Conservation (phyloP, 1,140 invertebrate species). For the Chrysomallon squamiferum region DNA sequence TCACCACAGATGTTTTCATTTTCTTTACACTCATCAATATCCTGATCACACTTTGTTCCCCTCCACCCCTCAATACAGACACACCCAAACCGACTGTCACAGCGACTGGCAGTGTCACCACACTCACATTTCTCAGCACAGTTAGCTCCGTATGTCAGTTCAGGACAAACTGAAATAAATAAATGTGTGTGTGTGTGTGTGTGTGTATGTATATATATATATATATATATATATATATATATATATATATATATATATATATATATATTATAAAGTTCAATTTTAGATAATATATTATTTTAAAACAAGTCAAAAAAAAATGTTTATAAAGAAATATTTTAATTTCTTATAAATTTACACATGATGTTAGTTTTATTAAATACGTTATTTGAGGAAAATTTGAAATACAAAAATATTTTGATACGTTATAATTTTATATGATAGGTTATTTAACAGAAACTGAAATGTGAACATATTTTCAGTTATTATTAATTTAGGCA, state of each 20-base stretch:
- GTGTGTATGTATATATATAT: neutral
- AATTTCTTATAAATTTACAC: too few species aligned
- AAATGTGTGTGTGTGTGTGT: neutral
- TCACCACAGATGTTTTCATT: neutral
- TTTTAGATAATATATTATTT: too few species aligned
- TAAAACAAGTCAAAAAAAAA: too few species aligned
- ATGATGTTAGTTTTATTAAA: too few species aligned
- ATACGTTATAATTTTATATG: too few species aligned
- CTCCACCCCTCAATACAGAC: conserved; percentile 12
- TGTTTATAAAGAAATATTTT: too few species aligned
- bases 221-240: conserved; percentile 1
- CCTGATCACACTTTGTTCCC: neutral
- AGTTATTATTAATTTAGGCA: too few species aligned
- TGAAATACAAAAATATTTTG: too few species aligned
- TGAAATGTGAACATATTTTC: too few species aligned
- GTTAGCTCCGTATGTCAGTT: neutral
- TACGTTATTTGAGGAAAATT: too few species aligned
- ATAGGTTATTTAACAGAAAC: too few species aligned
- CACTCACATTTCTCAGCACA: conserved; percentile 13
- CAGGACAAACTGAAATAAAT: conserved; percentile 6
- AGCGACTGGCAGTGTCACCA: neutral
- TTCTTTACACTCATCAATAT: conserved; percentile 16
- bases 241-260: neutral
- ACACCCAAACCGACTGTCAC: conserved; percentile 15
- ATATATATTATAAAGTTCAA: too few species aligned